These are phyloP conservation scores for Amphipoea oculea DNA, from an alignment of 2,888 invertebrate species.

Conservation along the genomic window DNA sequence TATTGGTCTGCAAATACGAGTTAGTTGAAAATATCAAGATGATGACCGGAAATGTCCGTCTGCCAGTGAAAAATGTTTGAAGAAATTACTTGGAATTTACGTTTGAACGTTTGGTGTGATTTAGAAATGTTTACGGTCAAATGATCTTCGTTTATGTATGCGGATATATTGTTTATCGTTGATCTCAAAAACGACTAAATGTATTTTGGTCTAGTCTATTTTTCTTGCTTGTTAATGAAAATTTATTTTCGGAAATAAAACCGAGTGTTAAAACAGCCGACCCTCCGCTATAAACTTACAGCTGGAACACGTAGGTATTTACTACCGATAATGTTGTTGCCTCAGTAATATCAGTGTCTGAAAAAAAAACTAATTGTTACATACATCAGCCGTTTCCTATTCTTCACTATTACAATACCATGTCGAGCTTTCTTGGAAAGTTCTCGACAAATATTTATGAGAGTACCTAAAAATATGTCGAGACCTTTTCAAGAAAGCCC, in stretches of 20 bases:
- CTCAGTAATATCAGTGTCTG: background rate
- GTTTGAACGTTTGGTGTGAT: constrained; percentile 27
- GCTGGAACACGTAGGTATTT: constrained; percentile 16
- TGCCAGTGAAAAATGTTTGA: background rate
- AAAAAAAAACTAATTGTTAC: background rate
- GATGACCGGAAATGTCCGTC: constrained; percentile 28
- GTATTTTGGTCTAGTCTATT: constrained; percentile 41
- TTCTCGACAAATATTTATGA: background rate
- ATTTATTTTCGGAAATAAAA: constrained; percentile 53
- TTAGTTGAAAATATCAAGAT: constrained; percentile 21
- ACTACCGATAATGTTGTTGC: constrained; percentile 23
- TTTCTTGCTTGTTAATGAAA: constrained; percentile 43
- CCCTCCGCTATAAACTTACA: constrained; percentile 34
- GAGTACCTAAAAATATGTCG: background rate
- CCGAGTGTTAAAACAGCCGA: constrained; percentile 37
- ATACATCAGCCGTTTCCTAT: background rate
- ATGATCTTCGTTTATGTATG: constrained; percentile 28
- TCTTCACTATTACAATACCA: background rate
- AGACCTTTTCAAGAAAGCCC: background rate
- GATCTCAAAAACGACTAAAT: constrained; percentile 3
- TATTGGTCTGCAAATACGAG: background rate
- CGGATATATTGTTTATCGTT: constrained; percentile 44
- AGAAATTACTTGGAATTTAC: constrained; percentile 7
- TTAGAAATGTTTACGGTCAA: constrained; percentile 44
- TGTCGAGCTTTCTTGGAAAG: background rate